Base-by-base conservation (phyloP, 2,888 invertebrate species). In the Aplocera efformata region DNA sequence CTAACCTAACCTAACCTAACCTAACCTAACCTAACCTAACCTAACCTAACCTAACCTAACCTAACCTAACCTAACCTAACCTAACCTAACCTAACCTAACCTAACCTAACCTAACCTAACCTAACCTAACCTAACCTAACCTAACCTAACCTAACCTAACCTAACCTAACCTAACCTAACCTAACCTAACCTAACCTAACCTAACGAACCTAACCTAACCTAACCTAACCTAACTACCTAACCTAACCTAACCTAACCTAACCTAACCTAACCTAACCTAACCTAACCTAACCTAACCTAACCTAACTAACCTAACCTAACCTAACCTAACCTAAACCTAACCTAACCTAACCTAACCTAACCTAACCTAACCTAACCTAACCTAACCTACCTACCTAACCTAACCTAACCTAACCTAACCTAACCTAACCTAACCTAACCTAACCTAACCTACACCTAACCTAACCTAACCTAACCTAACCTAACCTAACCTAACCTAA, bases 11-110 rank as follows among this genome's bases (percentile, higher is more conserved):
- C 45, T 50, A 51, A 51, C 45, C 51, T 48, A 48, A 51, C 50
- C 50, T n/a, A n/a, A 44, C 47, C 49, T 45, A 50, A 50, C 50
- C 43, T 46, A 48, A 47, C 47, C 45, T 48, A 51, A 51, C 53
- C 53, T 50, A 56, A 53, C 56, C 56, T 52, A 56, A 56, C 56
- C 52, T 50, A 50, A 53, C 51, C 56, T 51, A 56, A 56, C 56
- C 52, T 47, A 52, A 50, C 52, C 50, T 48, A 53, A 56, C 51
- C 54, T 51, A 54, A 54, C 49, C 35, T 42, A 40, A 45, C 43
- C 35, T 37, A 37, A 46, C 42, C 48, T 44, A 40, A 42, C 38
- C 38, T 50, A 45, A 45, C 42, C 42, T 46, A 46, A 46, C 45
- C 46, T 46, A 46, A 46, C 50, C 43, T 43, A 42, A 50, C 46